Conservation (phyloP, 2,888 invertebrate genomes). For the Sepioteuthis lessoniana region DNA sequence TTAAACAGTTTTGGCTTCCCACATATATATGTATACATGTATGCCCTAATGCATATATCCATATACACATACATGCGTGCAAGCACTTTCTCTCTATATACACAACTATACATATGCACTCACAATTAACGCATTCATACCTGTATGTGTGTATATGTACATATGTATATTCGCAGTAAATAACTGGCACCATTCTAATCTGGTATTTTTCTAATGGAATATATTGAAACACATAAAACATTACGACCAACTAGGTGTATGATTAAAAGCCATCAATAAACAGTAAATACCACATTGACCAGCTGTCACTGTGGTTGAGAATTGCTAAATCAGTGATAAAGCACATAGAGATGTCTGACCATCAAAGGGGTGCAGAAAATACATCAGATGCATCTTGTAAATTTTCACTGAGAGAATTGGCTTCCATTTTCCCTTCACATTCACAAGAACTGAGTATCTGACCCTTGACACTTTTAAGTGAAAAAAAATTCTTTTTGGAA, state of each 20-base stretch:
- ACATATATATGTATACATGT: neutral
- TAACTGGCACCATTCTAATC: neutral
- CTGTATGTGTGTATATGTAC: constrained; percentile 15
- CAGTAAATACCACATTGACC: neutral
- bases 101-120: neutral
- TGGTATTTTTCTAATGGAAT: neutral
- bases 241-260: constrained; percentile 23
- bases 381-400: neutral
- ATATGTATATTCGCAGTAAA: neutral
- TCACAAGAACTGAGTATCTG: neutral
- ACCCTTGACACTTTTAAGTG: neutral
- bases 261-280: constrained; percentile 23
- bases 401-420: neutral
- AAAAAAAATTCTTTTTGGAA: neutral
- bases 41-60: neutral
- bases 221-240: constrained; percentile 23
- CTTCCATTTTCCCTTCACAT: neutral
- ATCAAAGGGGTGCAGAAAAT: neutral
- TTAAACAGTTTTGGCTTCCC: neutral
- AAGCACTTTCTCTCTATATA: neutral
- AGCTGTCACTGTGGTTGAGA: neutral
- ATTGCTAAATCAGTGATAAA: neutral
- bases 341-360: neutral
- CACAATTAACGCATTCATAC: neutral
- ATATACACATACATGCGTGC: constrained; percentile 36